Evolutionary conservation across 2,888 invertebrate species (phyloP), one percentile per base, ranked within the genome.

Genomic region (Lasiommata megera): DNA sequence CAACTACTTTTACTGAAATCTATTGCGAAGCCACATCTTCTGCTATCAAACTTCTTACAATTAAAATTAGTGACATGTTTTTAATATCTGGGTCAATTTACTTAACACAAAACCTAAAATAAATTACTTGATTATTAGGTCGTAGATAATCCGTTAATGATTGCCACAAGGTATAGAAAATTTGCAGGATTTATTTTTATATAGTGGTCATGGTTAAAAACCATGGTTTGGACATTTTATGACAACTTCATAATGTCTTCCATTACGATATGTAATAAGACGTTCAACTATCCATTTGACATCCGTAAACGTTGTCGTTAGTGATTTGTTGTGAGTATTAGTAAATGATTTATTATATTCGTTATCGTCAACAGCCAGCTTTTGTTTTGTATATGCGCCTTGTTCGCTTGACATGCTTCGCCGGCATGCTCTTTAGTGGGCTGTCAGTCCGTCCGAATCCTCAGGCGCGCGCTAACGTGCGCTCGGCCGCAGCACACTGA

Each of bases 401-500:
- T 31, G 38, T 54, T 44, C 38, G 38, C 38, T 31, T 37, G 31
- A 17, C 60, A 56, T 41, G 48, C 50, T 43, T 48, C 40, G 48
- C 47, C 40, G 46, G 54, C 55, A 59, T 53, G 58, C 41, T 46
- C 40, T 40, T 34, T 37, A 53, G 55, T 57, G 51, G 40, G 40
- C 47, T 53, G 31, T 43, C 53, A 28, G 43, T 50, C 55, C 58
- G 56, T 55, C 74, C 74, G 77, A 79, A 74, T 76, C 76, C 66
- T 70, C 70, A 69, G 76, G 71, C 75, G 79, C 69, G 76, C 63
- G 40, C 50, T 47, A 69, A 76, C 77, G 72, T 64, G 50, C 65
- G 59, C 54, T 58, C 60, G 66, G 58, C 56, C 36, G 50, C 55
- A 40, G 56, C 47, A 17, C 55, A 58, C 62, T 14, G 43, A 14